Percentiles rank a stretch among this genome's conserved stretches.
phyloP scores from a whole-genome alignment of 2,113 vertebrate species.

The Zosterops pallidus region DNA sequence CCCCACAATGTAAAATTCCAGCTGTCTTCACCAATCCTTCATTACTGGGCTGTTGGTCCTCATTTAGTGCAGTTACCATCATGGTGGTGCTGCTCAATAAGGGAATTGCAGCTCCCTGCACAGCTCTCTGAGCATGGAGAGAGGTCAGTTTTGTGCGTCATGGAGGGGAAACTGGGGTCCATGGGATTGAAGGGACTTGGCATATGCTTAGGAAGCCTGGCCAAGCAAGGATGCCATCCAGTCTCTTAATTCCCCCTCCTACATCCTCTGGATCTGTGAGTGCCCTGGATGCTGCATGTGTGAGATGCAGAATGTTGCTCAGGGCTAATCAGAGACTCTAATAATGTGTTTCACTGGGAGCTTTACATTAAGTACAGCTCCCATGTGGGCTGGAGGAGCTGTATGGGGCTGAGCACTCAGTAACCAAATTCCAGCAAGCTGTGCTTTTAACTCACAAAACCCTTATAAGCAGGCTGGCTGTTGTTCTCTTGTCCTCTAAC shows the following conservation, averaged over 20 bases:
- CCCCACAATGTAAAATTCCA: neutral
- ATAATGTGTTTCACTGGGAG: neutral
- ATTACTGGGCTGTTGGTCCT: neutral
- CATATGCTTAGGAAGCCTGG: neutral
- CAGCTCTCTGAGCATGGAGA: rapidly evolving
- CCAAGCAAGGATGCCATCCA: neutral
- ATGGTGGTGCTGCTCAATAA: neutral
- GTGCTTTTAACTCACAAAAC: neutral
- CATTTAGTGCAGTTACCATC: neutral
- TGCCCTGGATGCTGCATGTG: neutral
- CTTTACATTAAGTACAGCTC: neutral
- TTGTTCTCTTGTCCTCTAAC: neutral
- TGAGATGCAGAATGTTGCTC: neutral
- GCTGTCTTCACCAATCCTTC: neutral
- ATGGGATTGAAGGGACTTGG: neutral
- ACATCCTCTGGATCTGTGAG: neutral
- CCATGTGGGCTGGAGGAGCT: neutral
- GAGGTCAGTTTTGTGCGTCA: neutral
- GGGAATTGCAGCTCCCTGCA: neutral
- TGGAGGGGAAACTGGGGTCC: neutral
- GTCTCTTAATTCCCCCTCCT: neutral
- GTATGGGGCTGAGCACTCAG: neutral
- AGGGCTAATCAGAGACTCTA: neutral
- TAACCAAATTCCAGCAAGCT: neutral
- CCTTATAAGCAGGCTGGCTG: neutral